Evolutionary conservation across 1,140 invertebrate genomes (phyloP).

Genomic region (Eriocheir sinensis): DNA sequence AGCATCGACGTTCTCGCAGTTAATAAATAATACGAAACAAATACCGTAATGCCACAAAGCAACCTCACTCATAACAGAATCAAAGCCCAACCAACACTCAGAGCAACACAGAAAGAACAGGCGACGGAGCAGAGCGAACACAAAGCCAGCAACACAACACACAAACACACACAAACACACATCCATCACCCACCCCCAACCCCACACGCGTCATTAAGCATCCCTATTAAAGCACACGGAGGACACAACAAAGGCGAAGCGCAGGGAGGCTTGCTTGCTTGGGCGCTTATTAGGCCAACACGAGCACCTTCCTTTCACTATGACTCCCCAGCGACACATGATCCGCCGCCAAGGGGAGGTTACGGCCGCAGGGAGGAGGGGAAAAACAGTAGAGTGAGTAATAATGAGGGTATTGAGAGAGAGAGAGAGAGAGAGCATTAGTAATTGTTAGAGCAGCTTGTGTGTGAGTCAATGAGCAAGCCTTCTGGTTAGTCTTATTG

Average conservation of each 20-base stretch:
- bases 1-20: too few relatives aligned
- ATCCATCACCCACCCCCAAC: background rate
- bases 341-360: background rate
- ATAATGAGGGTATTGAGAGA: background rate
- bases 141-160: too few relatives aligned
- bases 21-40: too few relatives aligned
- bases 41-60: too few relatives aligned
- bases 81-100: too few relatives aligned
- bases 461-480: background rate
- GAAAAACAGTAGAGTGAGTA: background rate
- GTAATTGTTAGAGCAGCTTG: background rate
- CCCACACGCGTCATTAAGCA: background rate
- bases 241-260: background rate
- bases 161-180: background rate
- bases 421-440: background rate
- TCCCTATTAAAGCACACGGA: background rate
- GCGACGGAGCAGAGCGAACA: too few relatives aligned
- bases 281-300: background rate
- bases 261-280: too few relatives aligned
- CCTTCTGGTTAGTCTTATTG: background rate
- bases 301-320: background rate
- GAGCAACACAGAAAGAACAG: too few relatives aligned
- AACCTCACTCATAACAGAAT: too few relatives aligned
- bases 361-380: background rate
- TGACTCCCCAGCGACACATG: slow-evolving; percentile 11